Evolutionary conservation across 2,888 invertebrate genomes (phyloP).

Genomic region (Spialia ferax): DNA sequence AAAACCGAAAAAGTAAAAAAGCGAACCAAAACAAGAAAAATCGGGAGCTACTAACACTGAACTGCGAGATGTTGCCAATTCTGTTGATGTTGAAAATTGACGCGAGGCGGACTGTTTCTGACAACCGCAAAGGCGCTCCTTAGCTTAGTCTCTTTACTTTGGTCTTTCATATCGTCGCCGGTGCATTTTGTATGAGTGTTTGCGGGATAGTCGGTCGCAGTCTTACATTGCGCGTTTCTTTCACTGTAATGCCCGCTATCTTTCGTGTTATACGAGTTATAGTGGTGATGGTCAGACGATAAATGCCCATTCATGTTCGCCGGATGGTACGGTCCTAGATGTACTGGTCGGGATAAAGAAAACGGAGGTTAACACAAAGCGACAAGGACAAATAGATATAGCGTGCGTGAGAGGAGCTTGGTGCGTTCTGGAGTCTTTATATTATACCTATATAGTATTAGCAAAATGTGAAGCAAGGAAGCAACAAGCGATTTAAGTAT

Average conservation of each 20-base stretch:
- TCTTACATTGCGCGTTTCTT: constrained; percentile 78
- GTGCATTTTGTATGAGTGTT: constrained; percentile 83
- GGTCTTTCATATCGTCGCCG: constrained; percentile 74
- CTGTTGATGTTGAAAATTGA: constrained; percentile 70
- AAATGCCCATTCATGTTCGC: constrained; percentile 80
- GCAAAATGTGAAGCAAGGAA: constrained; percentile 53
- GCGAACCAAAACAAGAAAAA: constrained; percentile 46
- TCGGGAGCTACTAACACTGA: constrained; percentile 87
- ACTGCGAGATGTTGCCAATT: constrained; percentile 89
- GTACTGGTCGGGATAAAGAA: constrained; percentile 76
- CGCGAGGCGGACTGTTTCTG: constrained; percentile 87
- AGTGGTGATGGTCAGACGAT: constrained; percentile 76
- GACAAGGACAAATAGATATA: constrained; percentile 76
- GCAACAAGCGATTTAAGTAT: constrained; percentile 31
- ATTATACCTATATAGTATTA: not conserved
- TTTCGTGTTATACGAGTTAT: constrained; percentile 83
- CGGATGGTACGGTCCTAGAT: constrained; percentile 82
- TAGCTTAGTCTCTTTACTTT: constrained; percentile 82
- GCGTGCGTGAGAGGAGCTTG: constrained; percentile 61
- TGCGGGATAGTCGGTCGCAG: constrained; percentile 77
- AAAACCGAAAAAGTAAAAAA: constrained; percentile 49
- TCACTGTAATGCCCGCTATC: constrained; percentile 83
- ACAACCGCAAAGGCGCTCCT: constrained; percentile 88
- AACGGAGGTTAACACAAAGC: constrained; percentile 77
- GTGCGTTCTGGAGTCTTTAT: constrained; percentile 41